phyloP scores from a whole-genome alignment of 1,140 invertebrate species.

The Drosophila orosa region DNA sequence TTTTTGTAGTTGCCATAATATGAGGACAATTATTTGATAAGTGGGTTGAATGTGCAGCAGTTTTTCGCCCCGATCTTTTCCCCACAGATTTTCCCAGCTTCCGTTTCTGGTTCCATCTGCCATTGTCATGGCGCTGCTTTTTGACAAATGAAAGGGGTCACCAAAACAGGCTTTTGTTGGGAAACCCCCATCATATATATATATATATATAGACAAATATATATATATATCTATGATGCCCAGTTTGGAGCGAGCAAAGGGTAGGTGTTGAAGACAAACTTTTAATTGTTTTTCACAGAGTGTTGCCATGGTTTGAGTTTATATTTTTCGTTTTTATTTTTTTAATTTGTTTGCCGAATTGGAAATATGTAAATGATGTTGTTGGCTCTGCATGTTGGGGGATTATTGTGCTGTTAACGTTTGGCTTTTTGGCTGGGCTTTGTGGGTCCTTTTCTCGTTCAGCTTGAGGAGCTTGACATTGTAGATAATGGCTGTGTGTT shows the following conservation, averaged over 20 bases:
- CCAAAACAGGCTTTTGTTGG: slow-evolving; percentile 43
- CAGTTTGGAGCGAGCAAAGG: neutral
- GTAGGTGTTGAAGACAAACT: slow-evolving; percentile 69
- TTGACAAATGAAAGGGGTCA: slow-evolving; percentile 72
- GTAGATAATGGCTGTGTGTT: slow-evolving; percentile 3
- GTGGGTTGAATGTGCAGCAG: slow-evolving; percentile 65
- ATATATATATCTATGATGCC: slow-evolving; percentile 13
- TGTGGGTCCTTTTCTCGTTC: slow-evolving; percentile 21
- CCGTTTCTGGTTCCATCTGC: slow-evolving; percentile 25
- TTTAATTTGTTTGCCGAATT: slow-evolving; percentile 68
- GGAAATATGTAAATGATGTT: slow-evolving; percentile 77
- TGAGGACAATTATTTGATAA: slow-evolving; percentile 83
- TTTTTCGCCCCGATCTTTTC: slow-evolving; percentile 1
- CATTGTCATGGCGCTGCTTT: slow-evolving; percentile 51
- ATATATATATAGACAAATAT: slow-evolving; percentile 18
- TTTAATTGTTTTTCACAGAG: slow-evolving; percentile 77
- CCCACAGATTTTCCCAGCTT: neutral
- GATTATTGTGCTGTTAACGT: slow-evolving; percentile 45
- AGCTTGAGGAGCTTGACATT: slow-evolving; percentile 5
- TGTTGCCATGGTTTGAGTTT: slow-evolving; percentile 38
- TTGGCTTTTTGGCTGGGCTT: slow-evolving; percentile 35
- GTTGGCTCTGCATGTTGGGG: slow-evolving; percentile 24
- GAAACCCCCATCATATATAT: slow-evolving; percentile 16
- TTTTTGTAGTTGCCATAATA: slow-evolving; percentile 68
- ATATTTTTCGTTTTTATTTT: slow-evolving; percentile 43